phyloP scores from a whole-genome alignment of 2,113 vertebrate species.

The Cebus imitator region DNA sequence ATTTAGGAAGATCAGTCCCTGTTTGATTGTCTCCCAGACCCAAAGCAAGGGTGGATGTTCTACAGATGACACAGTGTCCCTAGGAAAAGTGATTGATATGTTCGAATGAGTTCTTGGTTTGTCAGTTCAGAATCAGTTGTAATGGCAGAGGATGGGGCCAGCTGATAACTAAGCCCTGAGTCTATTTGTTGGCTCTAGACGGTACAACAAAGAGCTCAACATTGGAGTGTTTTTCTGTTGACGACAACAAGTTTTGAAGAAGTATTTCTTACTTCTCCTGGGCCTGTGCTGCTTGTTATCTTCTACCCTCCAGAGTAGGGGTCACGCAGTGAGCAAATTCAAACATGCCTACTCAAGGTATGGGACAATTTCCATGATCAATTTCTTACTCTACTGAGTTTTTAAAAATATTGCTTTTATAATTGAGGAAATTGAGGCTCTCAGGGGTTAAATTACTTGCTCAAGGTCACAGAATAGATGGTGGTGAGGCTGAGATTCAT shows the following conservation, averaged over 20 bases:
- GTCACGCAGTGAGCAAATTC: not conserved
- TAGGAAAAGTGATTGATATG: not conserved
- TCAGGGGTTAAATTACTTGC: not conserved
- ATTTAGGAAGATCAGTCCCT: not conserved
- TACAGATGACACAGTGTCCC: not conserved
- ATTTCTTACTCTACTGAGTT: not conserved
- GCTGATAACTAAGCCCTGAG: not conserved
- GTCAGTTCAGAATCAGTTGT: not conserved
- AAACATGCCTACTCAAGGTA: not conserved
- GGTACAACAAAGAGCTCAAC: not conserved
- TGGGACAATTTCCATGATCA: not conserved
- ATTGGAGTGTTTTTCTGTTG: not conserved
- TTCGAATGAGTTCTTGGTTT: not conserved
- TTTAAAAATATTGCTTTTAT: not conserved
- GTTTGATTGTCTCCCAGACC: not conserved
- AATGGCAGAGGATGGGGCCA: not conserved
- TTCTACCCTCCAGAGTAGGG: not conserved
- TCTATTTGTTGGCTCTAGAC: not conserved
- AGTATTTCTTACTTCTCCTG: not conserved
- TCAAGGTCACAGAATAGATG: not conserved
- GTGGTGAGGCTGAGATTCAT: not conserved
- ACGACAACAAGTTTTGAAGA: not conserved
- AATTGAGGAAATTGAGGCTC: not conserved
- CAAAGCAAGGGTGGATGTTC: not conserved
- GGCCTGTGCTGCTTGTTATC: not conserved